These are phyloP conservation scores for Iguana delicatissima DNA, from an alignment of 2,797 vertebrate species.

Conservation along the genomic window DNA sequence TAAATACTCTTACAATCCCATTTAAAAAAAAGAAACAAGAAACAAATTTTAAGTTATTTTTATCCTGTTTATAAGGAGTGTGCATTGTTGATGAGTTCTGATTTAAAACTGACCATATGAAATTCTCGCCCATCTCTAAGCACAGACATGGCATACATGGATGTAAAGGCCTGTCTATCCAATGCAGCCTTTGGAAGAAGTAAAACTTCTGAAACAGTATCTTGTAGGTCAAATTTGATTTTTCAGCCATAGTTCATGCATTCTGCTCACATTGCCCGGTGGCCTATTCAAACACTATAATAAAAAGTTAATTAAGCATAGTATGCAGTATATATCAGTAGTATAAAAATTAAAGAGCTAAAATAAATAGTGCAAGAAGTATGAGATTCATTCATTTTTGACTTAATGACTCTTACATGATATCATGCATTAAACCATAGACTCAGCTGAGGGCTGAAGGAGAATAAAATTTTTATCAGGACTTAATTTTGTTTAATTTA, in stretches of 20 bases:
- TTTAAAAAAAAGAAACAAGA: too few species aligned
- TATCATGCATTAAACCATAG: constrained; percentile 42
- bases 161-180: not conserved
- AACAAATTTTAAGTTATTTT: too few species aligned
- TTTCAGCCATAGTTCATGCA: constrained; percentile 31
- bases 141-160: not conserved
- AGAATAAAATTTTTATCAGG: constrained; percentile 67
- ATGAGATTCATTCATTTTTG: constrained; percentile 59
- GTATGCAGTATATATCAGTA: constrained; percentile 63
- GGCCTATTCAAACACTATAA: constrained; percentile 66
- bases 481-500: constrained; percentile 73
- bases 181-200: not conserved
- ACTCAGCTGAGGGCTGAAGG: constrained; percentile 49
- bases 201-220: constrained; percentile 28
- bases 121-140: not conserved
- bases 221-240: constrained; percentile 60
- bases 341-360: constrained; percentile 56
- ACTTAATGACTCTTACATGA: constrained; percentile 57
- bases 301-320: constrained; percentile 72
- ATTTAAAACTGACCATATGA: not conserved
- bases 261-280: constrained; percentile 57
- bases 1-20: too few species aligned
- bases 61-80: too few species aligned
- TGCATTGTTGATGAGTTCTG: too few species aligned
- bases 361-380: constrained; percentile 70